Percentiles rank a stretch among this genome's conserved stretches.
phyloP scores from a whole-genome alignment of 2,888 invertebrate species.

The Calliphora vomitoria region DNA sequence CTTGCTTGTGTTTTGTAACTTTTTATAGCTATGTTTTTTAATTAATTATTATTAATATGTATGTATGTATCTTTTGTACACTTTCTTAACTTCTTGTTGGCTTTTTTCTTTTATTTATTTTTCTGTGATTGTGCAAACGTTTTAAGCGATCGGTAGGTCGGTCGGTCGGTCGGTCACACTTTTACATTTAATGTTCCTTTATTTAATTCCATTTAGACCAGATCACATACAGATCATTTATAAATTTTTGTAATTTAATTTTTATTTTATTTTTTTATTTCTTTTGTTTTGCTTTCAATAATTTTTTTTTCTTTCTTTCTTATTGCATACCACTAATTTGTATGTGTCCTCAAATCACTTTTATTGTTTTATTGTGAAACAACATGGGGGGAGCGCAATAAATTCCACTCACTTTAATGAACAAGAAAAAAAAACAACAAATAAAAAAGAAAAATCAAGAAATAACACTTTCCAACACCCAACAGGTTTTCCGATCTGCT shows the following conservation, averaged over 20 bases:
- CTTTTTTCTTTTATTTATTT: not conserved
- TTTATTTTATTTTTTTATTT: conserved; percentile 14
- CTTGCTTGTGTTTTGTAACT: conserved; percentile 36
- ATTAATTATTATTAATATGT: conserved; percentile 16
- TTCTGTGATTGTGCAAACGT: conserved; percentile 47
- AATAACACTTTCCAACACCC: conserved; percentile 74
- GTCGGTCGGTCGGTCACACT: conserved; percentile 39
- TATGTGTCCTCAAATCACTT: conserved; percentile 70
- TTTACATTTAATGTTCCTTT: conserved; percentile 41
- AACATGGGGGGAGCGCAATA: conserved; percentile 68
- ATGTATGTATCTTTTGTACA: not conserved
- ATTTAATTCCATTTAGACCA: conserved; percentile 58
- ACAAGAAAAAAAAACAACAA: conserved; percentile 43
- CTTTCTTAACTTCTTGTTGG: conserved; percentile 33
- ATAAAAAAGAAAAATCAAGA: conserved; percentile 55
- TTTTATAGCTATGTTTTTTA: conserved; percentile 21
- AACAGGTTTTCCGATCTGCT: conserved; percentile 74
- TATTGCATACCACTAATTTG: conserved; percentile 43
- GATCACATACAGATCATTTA: conserved; percentile 43
- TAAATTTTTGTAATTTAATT: conserved; percentile 28
- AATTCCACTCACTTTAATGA: conserved; percentile 71
- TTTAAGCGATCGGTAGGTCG: conserved; percentile 15
- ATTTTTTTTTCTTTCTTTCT: conserved; percentile 38
- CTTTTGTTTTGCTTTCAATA: conserved; percentile 56
- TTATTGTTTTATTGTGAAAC: conserved; percentile 74